A percentile compares a stretch with the other conserved stretches of the same genome.
phyloP scores from a whole-genome alignment of 1,140 invertebrate species.

The Camponotus pennsylvanicus region DNA sequence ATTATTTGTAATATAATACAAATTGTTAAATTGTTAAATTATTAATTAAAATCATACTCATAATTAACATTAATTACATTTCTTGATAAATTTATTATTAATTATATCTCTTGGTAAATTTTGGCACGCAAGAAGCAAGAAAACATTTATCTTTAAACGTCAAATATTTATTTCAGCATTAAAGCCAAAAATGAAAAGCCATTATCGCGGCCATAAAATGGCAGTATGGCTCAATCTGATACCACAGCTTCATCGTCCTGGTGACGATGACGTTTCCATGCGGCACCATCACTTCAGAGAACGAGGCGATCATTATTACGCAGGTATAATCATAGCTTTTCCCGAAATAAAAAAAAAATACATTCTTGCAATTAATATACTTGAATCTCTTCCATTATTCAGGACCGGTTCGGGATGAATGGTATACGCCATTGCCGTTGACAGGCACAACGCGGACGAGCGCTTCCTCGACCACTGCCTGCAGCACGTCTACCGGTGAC shows the following conservation, averaged over 20 bases:
- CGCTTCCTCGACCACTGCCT: slow-evolving; percentile 80
- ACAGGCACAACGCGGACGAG: slow-evolving; percentile 80
- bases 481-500: slow-evolving; percentile 83
- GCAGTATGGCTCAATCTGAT: slow-evolving; percentile 97
- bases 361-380: neutral
- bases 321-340: slow-evolving; percentile 86
- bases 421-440: slow-evolving; percentile 87
- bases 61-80: slow-evolving; percentile 18
- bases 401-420: slow-evolving; percentile 88
- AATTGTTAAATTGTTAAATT: too few species aligned
- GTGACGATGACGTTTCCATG: slow-evolving; percentile 91
- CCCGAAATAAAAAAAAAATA: neutral
- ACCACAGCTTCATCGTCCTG: slow-evolving; percentile 94
- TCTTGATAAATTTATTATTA: neutral
- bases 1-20: neutral
- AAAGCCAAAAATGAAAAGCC: slow-evolving; percentile 91
- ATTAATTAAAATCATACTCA: neutral
- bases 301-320: slow-evolving; percentile 90
- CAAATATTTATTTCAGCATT: slow-evolving; percentile 86
- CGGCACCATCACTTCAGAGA: slow-evolving; percentile 93
- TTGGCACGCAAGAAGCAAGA: neutral
- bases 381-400: slow-evolving; percentile 40
- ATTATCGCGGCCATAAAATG: slow-evolving; percentile 96
- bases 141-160: neutral
- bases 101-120: neutral